A percentile compares a stretch with the other conserved stretches of the same genome.
Conservation (phyloP, 2,888 invertebrate species). For the Frankliniella intonsa region DNA sequence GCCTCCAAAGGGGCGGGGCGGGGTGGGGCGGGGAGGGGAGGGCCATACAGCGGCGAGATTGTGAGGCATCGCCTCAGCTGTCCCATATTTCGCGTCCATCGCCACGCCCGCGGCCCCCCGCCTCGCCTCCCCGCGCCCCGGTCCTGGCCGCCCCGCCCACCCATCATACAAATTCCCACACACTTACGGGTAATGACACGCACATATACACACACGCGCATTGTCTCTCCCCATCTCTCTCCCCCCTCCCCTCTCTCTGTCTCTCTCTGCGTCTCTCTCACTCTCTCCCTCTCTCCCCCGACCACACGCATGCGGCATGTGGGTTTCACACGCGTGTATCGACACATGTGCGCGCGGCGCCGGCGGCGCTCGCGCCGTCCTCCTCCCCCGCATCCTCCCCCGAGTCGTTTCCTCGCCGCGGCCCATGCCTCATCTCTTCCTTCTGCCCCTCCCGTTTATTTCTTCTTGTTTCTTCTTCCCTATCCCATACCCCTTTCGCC, state of each 20-base stretch:
- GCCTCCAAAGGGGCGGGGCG: too few species aligned
- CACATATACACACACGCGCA: not conserved
- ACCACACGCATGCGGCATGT: constrained; percentile 14
- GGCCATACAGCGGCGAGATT: too few species aligned
- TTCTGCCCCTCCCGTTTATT: not conserved
- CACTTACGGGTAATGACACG: constrained; percentile 22
- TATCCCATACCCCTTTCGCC: not conserved
- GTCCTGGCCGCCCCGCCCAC: not conserved
- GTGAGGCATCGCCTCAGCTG: not conserved
- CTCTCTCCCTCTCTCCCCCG: not conserved
- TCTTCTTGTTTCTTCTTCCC: not conserved
- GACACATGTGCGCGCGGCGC: constrained; percentile 7
- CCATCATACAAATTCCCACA: constrained; percentile 24
- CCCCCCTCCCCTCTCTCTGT: too few species aligned
- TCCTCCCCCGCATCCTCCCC: not conserved
- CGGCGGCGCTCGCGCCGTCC: not conserved
- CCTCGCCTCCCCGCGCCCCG: not conserved
- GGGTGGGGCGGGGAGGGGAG: too few species aligned
- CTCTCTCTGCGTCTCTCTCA: too few species aligned
- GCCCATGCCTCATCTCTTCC: not conserved
- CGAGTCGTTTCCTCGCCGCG: not conserved
- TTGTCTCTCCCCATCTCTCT: too few species aligned
- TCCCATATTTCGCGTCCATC: constrained; percentile 1
- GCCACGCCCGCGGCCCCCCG: too few species aligned
- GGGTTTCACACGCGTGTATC: constrained; percentile 14